A percentile compares a stretch with the other conserved stretches of the same genome.
Conservation (phyloP, 2,113 vertebrate species). For the Psilopsiagon aurifrons region DNA sequence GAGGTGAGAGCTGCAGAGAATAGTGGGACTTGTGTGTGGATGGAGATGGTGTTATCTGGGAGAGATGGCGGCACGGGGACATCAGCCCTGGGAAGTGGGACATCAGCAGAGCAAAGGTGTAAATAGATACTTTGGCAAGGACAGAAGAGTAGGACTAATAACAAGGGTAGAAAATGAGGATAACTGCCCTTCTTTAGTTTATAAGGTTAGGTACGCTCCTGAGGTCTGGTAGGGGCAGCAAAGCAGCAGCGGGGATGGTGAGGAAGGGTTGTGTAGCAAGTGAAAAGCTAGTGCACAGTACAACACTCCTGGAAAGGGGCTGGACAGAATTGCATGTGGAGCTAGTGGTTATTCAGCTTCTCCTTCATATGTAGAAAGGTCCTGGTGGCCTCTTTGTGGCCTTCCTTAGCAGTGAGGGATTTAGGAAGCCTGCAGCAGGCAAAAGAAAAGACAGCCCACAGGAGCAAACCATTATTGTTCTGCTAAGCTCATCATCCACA, state of each 20-base stretch:
- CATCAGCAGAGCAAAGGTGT: background rate
- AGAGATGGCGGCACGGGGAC: rapidly evolving
- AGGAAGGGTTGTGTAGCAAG: background rate
- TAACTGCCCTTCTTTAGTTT: background rate
- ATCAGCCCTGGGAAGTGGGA: rapidly evolving
- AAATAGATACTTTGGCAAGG: background rate
- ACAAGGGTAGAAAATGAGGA: background rate
- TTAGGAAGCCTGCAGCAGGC: background rate
- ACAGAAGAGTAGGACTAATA: background rate
- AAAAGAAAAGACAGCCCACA: background rate
- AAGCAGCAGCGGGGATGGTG: background rate
- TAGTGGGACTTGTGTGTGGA: rapidly evolving
- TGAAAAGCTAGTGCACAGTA: background rate
- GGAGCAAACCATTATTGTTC: background rate
- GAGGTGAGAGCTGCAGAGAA: background rate
- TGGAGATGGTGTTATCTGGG: rapidly evolving
- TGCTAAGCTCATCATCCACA: background rate
- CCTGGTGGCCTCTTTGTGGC: background rate
- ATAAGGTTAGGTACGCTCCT: background rate
- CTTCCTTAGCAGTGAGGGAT: background rate
- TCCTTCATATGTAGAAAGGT: background rate
- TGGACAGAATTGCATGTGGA: background rate
- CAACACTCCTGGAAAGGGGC: background rate
- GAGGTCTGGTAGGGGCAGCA: background rate
- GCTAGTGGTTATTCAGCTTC: background rate